Evolutionary conservation across 2,113 vertebrate genomes (phyloP).

Genomic region (Phylloscopus whistleri): DNA sequence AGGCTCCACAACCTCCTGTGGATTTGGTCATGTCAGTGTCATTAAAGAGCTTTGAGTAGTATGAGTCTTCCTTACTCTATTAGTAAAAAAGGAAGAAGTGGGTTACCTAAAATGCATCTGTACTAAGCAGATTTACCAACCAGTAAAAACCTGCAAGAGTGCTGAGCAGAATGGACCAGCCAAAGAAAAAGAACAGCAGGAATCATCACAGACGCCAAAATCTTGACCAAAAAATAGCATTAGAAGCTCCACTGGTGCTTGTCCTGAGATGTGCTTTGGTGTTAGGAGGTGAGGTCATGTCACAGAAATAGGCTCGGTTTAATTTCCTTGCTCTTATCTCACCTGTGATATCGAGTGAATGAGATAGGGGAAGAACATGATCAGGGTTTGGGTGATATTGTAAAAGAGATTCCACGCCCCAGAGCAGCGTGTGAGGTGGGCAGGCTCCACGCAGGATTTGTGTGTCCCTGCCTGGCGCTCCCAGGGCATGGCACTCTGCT

Average conservation of each 20-base stretch:
- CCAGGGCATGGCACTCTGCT: neutral
- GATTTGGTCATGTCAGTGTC: neutral
- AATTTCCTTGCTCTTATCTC: conserved; percentile 7
- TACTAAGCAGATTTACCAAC: neutral
- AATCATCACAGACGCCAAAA: neutral
- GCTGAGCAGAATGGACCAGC: neutral
- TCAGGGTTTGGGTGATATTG: neutral
- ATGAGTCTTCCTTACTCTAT: neutral
- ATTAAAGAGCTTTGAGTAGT: neutral
- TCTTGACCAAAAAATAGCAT: neutral
- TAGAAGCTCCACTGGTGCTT: neutral
- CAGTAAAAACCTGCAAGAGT: no score
- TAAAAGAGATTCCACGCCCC: neutral
- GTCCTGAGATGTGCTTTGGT: neutral
- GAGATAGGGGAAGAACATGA: neutral
- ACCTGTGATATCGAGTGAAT: neutral
- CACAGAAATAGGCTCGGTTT: conserved; percentile 20
- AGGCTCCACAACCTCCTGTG: neutral
- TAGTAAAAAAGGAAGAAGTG: neutral
- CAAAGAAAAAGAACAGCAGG: neutral
- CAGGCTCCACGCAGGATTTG: neutral
- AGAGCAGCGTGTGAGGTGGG: neutral
- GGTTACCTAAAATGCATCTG: neutral
- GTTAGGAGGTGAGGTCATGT: neutral
- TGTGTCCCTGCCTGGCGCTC: neutral